These are phyloP conservation scores for Volucella inanis DNA, from an alignment of 2,888 invertebrate genomes.

Conservation along the genomic window DNA sequence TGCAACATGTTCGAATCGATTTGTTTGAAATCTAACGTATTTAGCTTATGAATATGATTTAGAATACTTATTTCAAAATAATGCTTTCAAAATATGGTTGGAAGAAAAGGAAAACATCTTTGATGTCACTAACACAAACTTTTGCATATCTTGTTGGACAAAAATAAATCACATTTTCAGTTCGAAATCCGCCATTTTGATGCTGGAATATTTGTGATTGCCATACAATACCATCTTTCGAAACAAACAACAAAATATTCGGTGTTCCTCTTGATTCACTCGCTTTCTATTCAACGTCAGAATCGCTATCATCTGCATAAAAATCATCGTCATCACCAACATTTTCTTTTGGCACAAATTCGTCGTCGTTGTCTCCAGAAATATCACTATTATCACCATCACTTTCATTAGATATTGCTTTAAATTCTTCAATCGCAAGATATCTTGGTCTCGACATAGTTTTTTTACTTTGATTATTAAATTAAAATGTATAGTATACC, in stretches of 20 bases:
- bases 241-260: constrained; percentile 2
- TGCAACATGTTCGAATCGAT: constrained; percentile 1
- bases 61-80: constrained; percentile 1
- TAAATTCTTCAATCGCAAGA: not conserved
- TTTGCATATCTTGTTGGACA: not conserved
- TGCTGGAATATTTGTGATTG: too few relatives aligned
- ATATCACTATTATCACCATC: constrained; percentile 8
- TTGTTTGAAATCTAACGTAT: constrained; percentile 4
- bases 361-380: not conserved
- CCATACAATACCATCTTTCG: not conserved
- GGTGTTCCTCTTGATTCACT: not conserved
- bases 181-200: too few relatives aligned
- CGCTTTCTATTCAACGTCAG: constrained; percentile 4
- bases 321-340: constrained; percentile 8
- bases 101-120: not conserved
- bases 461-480: too few relatives aligned
- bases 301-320: constrained; percentile 1
- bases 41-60: not conserved
- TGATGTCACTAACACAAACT: too few relatives aligned
- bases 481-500: too few relatives aligned
- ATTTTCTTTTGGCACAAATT: constrained; percentile 9
- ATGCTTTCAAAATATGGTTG: not conserved
- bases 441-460: constrained; percentile 9
- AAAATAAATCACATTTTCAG: not conserved
- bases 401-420: not conserved